These are phyloP conservation scores for Smittia aterrima DNA, from an alignment of 2,888 invertebrate genomes.

Conservation along the genomic window DNA sequence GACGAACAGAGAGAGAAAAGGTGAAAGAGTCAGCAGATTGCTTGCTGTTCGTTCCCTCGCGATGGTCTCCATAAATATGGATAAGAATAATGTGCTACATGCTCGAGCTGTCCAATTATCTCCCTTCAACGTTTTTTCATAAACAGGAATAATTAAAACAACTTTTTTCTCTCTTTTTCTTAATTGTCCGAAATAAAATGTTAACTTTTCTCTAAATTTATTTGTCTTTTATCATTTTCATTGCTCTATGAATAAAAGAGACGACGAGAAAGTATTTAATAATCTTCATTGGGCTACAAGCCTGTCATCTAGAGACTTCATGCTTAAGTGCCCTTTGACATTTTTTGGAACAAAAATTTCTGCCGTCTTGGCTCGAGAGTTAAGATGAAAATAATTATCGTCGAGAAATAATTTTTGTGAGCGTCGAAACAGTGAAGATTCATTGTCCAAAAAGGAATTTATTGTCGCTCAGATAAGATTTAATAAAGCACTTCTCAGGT, in stretches of 20 bases:
- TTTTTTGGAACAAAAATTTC: neutral
- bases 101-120: constrained; percentile 36
- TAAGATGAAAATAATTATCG: neutral
- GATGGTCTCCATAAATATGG: constrained; percentile 37
- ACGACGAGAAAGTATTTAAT: neutral
- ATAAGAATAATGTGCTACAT: constrained; percentile 31
- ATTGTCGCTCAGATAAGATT: constrained; percentile 31
- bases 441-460: constrained; percentile 3
- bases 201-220: neutral
- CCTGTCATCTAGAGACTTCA: neutral
- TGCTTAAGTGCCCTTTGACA: constrained; percentile 11
- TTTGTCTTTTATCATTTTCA: neutral
- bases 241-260: neutral
- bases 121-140: constrained; percentile 6
- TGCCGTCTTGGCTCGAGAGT: neutral
- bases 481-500: constrained; percentile 34
- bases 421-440: constrained; percentile 2
- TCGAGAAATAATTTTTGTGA: no score
- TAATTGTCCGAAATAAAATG: constrained; percentile 9
- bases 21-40: neutral
- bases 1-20: neutral
- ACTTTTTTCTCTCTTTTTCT: neutral
- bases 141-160: neutral
- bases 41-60: neutral
- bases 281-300: neutral